These are phyloP conservation scores for Leptinotarsa texana DNA, from an alignment of 1,140 invertebrate genomes.

Conservation along the genomic window DNA sequence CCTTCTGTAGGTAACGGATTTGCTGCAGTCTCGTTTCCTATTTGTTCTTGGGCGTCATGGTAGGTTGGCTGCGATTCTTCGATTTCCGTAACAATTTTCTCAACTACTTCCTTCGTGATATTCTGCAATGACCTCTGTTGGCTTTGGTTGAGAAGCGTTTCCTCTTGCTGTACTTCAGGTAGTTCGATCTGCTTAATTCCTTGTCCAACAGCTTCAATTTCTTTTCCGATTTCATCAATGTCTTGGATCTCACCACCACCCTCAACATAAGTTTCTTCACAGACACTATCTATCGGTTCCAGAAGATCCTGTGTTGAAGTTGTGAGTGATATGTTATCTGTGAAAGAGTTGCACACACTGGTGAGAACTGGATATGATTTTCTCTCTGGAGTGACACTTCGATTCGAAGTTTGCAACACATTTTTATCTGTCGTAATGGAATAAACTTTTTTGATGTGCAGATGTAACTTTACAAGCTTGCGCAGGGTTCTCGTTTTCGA, in stretches of 20 bases:
- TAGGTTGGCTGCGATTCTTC: not conserved
- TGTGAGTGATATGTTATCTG: not conserved
- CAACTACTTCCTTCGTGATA: not conserved
- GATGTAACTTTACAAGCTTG: conserved; percentile 3
- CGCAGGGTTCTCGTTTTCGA: conserved; percentile 5
- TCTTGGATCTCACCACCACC: not conserved
- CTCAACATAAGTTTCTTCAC: not conserved
- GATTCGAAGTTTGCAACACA: not conserved
- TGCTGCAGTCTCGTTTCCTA: no score
- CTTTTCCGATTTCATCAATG: not conserved
- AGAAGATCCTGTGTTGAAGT: not conserved
- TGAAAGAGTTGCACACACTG: not conserved
- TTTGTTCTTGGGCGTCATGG: no score
- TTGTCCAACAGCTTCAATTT: not conserved
- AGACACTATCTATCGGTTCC: not conserved
- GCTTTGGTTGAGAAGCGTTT: not conserved
- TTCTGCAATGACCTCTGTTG: not conserved
- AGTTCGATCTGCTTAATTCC: not conserved
- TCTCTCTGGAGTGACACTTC: not conserved
- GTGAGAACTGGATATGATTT: not conserved
- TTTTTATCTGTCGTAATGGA: not conserved
- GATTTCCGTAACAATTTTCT: not conserved
- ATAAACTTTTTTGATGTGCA: not conserved
- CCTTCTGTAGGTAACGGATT: not conserved
- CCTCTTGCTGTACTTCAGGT: not conserved